Evolutionary conservation across 2,888 invertebrate species (phyloP), one percentile per base, ranked within the genome.

Genomic region (Cryptocheilus praepositus): DNA sequence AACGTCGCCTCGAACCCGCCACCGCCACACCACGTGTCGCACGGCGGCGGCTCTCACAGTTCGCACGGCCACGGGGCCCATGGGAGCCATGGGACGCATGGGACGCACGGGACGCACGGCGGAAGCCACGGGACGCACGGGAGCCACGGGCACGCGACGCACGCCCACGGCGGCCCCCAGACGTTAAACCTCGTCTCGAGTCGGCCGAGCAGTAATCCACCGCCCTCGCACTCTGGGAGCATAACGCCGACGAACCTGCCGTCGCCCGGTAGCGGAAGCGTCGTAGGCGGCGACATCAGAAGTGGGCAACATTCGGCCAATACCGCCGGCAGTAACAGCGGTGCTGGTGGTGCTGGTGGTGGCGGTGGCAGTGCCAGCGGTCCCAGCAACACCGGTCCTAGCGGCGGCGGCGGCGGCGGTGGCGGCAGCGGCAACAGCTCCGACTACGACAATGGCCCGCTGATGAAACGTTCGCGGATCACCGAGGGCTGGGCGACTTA

Each of bases 401-500:
- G n/a, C n/a, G n/a, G n/a, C n/a, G n/a, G n/a, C n/a, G n/a, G n/a
- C n/a, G 84, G 85, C 64, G 91, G 90, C 71, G 91, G 91, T 46
- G 93, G 90, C 28, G 83, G 76, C 55, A 86, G 86, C 15, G 84
- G 83, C 19, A 83, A 80, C 78, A 88, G 90, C 75, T 89, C 89
- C 75, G 93, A 94, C 79, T 94, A 94, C 81, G 94, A 94, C 86
- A 91, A 90, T 64, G 91, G 92, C 52, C 92, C 92, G 76, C 89
- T 92, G 81, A 91, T 94, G 89, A 98, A 98, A 90, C 93, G 97
- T 88, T 94, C 95, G 85, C 93, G 97, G 89, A 93, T 97, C 88
- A 92, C 92, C 64, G 97, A 97, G 88, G 94, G 95, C 72, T 98
- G 98, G 97, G 93, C 95, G 89, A 95, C 96, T 93, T 96, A 95